These are phyloP conservation scores for Acanthisitta chloris DNA, from an alignment of 2,113 vertebrate species.

Conservation along the genomic window DNA sequence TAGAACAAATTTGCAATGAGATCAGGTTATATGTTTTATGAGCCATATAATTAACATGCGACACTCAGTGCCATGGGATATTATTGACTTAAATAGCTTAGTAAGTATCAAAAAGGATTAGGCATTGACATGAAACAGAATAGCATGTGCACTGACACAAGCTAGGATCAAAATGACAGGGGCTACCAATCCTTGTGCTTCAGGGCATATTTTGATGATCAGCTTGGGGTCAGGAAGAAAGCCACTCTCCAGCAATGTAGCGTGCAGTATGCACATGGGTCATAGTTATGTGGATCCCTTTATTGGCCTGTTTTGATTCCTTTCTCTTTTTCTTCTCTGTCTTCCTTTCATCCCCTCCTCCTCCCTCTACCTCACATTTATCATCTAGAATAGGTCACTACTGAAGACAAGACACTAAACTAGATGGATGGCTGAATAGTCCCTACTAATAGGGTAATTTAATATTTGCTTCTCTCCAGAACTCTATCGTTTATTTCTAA, in stretches of 20 bases:
- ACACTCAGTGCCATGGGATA: slow-evolving; percentile 46
- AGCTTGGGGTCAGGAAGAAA: slow-evolving; percentile 9
- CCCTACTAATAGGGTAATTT: slow-evolving; percentile 31
- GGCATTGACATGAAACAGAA: slow-evolving; percentile 55
- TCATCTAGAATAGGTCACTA: slow-evolving; percentile 37
- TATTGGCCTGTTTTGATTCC: not conserved
- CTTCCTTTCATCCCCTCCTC: not conserved
- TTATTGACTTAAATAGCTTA: slow-evolving; percentile 65
- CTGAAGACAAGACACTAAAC: slow-evolving; percentile 48
- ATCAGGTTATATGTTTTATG: slow-evolving; percentile 56
- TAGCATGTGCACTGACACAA: slow-evolving; percentile 35
- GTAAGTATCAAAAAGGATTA: slow-evolving; percentile 66
- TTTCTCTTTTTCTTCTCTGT: not conserved
- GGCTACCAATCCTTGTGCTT: slow-evolving; percentile 36
- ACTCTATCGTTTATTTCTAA: slow-evolving; percentile 2
- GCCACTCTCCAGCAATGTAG: not conserved
- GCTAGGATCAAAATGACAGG: slow-evolving; percentile 49
- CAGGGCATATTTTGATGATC: slow-evolving; percentile 31
- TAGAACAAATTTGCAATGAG: slow-evolving; percentile 37
- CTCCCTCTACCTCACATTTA: not conserved
- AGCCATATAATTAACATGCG: slow-evolving; percentile 60
- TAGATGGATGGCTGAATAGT: slow-evolving; percentile 36
- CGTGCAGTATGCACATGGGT: not conserved
- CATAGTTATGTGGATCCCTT: not conserved
- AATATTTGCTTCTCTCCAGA: slow-evolving; percentile 47